Base-by-base conservation (phyloP, 2,888 invertebrate genomes). In the Desoria tigrina region DNA sequence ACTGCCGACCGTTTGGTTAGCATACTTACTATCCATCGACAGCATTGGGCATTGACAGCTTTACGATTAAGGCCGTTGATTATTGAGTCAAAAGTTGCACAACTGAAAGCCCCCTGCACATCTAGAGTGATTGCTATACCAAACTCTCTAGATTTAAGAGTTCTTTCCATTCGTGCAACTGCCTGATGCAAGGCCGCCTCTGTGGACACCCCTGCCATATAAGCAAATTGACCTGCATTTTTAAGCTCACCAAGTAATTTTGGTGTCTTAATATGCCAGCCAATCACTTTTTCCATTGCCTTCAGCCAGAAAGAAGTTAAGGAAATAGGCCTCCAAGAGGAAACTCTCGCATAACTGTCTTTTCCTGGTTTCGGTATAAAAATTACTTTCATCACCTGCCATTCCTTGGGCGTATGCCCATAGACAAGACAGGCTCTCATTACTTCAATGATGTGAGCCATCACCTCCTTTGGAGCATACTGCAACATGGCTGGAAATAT, bases 101-200 rank as follows among this genome's bases (percentile, higher is more conserved):
- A 73, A 53, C 71, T 74, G 56, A 78, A 77, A 2, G 76, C 76
- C 9, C 77, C 77, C 50, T 77, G 74, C 18, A 76, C 75, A 32
- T 77, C 76, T 1, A 73, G 37, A 53, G 77, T 76, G 0, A 66
- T 69, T 0, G 60, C 68, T 16, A 77, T 9, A 2, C 55, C 42
- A 9, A 65, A 51, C 58, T 75, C 68, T 14, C 68, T 64, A 4
- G n/a, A n/a, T n/a, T n/a, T n/a, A n/a, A n/a, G n/a, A n/a, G n/a
- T n/a, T n/a, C n/a, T n/a, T n/a, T n/a, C n/a, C n/a, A n/a, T n/a
- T n/a, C n/a, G n/a, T n/a, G n/a, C n/a, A n/a, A n/a, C n/a, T n/a
- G n/a, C n/a, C 11, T 63, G 55, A 26, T 69, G 66, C 7, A 66
- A 26, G 1, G 66, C 63, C 2, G 55, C 63, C n/a, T 66, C 66